Conservation (phyloP, 2,113 vertebrate species). For the Rhinogobius similis region DNA sequence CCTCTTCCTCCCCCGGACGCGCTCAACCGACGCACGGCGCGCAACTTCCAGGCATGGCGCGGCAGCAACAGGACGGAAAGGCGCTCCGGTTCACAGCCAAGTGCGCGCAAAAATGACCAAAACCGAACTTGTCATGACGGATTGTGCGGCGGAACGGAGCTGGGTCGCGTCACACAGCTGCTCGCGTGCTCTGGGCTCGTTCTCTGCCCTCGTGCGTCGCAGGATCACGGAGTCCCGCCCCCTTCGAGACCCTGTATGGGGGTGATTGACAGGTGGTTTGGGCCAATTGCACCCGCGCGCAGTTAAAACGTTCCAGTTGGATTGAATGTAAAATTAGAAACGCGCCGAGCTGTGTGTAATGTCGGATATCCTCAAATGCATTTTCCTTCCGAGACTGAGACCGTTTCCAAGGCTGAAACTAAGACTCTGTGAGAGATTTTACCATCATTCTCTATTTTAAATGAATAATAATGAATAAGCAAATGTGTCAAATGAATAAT, state of each 20-base stretch:
- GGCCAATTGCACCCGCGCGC: conserved; percentile 13
- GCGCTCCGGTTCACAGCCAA: not conserved
- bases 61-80: conserved; percentile 1
- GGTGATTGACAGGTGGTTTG: conserved; percentile 18
- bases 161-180: too few relatives aligned
- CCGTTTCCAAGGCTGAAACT: not conserved
- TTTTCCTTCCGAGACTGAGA: not conserved
- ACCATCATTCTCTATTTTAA: not conserved
- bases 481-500: not conserved
- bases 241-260: not conserved
- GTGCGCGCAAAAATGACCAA: not conserved
- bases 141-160: not conserved
- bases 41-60: conserved; percentile 20
- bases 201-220: conserved; percentile 1
- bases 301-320: conserved; percentile 12
- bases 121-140: not conserved
- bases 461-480: not conserved
- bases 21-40: conserved; percentile 16
- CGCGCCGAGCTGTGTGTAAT: conserved; percentile 27
- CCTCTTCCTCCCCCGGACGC: conserved; percentile 32
- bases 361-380: conserved; percentile 16
- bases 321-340: conserved; percentile 39
- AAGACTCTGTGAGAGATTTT: too few relatives aligned
- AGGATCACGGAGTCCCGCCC: conserved; percentile 28
- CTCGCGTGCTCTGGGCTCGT: conserved; percentile 21